Evolutionary conservation across 2,888 invertebrate genomes (phyloP).

Genomic region (Ferrisia virgata): DNA sequence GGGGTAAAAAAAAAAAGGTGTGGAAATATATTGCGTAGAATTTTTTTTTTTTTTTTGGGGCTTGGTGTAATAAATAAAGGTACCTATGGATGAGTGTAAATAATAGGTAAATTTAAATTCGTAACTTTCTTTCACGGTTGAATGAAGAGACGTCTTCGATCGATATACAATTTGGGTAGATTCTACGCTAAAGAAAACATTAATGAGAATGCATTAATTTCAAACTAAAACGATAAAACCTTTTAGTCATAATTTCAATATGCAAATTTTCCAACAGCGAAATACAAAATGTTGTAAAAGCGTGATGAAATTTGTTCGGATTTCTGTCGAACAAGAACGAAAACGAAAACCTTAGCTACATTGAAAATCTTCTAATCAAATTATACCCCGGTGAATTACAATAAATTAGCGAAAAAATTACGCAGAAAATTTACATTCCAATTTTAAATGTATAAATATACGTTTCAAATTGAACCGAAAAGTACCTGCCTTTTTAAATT

Average conservation of each 20-base stretch:
- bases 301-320: background rate
- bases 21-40: too few species aligned
- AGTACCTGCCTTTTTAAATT: too few species aligned
- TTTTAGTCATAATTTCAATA: constrained; percentile 24
- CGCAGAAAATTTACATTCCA: background rate
- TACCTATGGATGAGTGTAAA: too few species aligned
- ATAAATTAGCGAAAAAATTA: background rate
- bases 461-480: too few species aligned
- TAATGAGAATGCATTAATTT: constrained; percentile 30
- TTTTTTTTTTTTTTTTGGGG: too few species aligned
- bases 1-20: too few species aligned
- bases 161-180: constrained; percentile 17
- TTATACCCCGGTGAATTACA: background rate
- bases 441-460: background rate
- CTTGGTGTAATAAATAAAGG: too few species aligned
- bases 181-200: background rate
- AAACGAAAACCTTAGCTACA: too few species aligned
- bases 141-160: constrained; percentile 10
- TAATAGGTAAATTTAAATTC: background rate
- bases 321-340: background rate
- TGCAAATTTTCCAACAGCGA: background rate
- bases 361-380: background rate
- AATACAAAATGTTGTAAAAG: background rate
- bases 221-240: constrained; percentile 17
- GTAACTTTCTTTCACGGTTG: background rate